Base-by-base conservation (phyloP, 2,113 vertebrate species). In the Cottus gobio region DNA sequence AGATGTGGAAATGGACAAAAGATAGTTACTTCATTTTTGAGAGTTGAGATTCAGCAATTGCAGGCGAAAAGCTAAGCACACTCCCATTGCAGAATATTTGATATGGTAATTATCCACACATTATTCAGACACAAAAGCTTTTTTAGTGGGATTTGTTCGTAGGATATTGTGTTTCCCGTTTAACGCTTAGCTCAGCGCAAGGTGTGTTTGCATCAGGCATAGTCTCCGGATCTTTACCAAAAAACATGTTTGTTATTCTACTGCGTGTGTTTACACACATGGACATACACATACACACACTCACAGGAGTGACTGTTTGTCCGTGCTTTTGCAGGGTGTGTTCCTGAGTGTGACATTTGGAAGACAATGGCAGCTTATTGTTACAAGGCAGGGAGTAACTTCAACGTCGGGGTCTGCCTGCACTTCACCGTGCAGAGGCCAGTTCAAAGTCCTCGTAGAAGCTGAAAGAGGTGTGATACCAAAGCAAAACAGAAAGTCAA, bases 331-430 rank as follows among this genome's bases (percentile, higher is more conserved):
- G 39, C 46, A 82, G 89, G 87, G 89, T 71, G 91, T 94, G 88
- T 87, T 85, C 75, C 48, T 71, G 36, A 69, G 75, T 24, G 69
- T 79, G 75, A 86, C 48, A 71, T 62, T 71, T 65, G 16, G 71
- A 75, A 89, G 46, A 90, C 88, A 92, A 92, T 88, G 69, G 71
- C 52, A 65, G 90, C 80, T 90, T 90, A 90, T 92, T 93, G 88
- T 92, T 91, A 42, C 31, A 87, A 84, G 70, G 69, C 71, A 82
- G 84, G 82, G 85, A 89, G 86, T 56, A 68, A 69, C 28, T 78
- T 75, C 74, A 85, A 30, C 42, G 57, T 30, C 22, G 36, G 15
- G 54, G 39, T n/a, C 31, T 77, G 67, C 37, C 75, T 67, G 67
- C 18, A 65, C 67, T 26, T 69, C 20, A 31, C 64, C 61, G 16